Base-by-base conservation (phyloP, 2,113 vertebrate species). In the Eublepharis macularius region DNA sequence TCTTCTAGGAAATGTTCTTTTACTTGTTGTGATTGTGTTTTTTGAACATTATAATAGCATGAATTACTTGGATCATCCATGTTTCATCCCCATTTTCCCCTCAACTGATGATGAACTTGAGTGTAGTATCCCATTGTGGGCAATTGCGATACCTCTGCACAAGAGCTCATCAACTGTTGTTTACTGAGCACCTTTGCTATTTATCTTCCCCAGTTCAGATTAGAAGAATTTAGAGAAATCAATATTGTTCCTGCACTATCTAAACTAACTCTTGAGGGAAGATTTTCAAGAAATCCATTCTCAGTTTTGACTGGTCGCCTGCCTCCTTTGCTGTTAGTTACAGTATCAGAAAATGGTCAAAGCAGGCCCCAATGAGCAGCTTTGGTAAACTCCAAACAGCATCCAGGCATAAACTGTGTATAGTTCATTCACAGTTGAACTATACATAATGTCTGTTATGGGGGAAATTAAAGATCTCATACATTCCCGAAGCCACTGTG, bases 21-120 rank as follows among this genome's bases (percentile, higher is more conserved):
- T 89, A 36, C 70, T 79, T 90, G 45, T 68, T 81, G 43, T 87
- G 87, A 36, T 91, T 91, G 84, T 91, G 49, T 90, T 90, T 92
- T 43, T 74, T 16, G n/a, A 82, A 70, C 80, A 75, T 51, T 43
- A 70, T 80, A 91, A 82, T 47, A 49, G 1, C 19, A 68, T 82
- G 81, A 87, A 51, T 39, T 74, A 83, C 74, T 39, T 84, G 12
- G 2, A 36, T 76, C 85, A 65, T 90, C 89, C 89, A 68, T 79
- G 82, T 90, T 87, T 91, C 73, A 5, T 49, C 45, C 86, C 5
- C 12, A 83, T 86, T 24, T 36, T 81, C 90, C 81, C 87, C 60
- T 76, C 72, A 34, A 63, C 4, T 8, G 10, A 21, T 60, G 83
- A 86, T 74, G 94, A 88, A 93, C 69, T 63, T 87, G 39, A 73